phyloP scores from a whole-genome alignment of 2,113 vertebrate species.

The Microcebus lehilahytsara region DNA sequence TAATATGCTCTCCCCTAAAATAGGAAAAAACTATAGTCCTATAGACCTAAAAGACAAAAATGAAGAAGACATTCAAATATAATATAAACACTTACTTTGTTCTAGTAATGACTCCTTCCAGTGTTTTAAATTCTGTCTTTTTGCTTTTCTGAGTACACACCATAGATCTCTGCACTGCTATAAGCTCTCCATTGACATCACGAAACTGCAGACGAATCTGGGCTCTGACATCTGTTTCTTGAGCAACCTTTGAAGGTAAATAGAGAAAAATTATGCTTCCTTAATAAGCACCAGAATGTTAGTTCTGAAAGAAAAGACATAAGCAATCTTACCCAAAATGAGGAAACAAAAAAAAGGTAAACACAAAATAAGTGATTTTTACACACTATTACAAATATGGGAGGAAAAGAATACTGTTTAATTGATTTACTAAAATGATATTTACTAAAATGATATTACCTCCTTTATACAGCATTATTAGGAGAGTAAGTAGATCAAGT shows the following conservation, averaged over 20 bases:
- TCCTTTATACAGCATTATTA: neutral
- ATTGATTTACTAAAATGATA: slow-evolving; percentile 35
- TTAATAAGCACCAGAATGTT: neutral
- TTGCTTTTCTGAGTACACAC: slow-evolving; percentile 95
- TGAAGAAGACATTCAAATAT: neutral
- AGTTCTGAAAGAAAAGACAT: slow-evolving; percentile 24
- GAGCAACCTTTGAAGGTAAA: slow-evolving; percentile 87
- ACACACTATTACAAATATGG: neutral
- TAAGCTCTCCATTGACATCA: slow-evolving; percentile 90
- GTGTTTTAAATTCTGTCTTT: slow-evolving; percentile 94
- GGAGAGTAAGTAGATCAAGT: neutral
- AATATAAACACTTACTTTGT: slow-evolving; percentile 86
- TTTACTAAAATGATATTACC: slow-evolving; percentile 18
- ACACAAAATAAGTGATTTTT: slow-evolving; percentile 2
- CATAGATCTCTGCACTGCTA: slow-evolving; percentile 95
- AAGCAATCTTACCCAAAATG: slow-evolving; percentile 8
- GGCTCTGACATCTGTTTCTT: slow-evolving; percentile 96
- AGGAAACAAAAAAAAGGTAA: neutral
- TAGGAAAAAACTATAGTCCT: neutral
- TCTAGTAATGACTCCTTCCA: slow-evolving; percentile 95
- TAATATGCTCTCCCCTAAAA: neutral
- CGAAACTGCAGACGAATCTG: slow-evolving; percentile 95
- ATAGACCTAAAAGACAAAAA: neutral
- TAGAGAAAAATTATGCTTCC: neutral
- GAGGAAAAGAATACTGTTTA: neutral